These are phyloP conservation scores for Drosophila pallidifrons DNA, from an alignment of 1,140 invertebrate species.

Conservation along the genomic window DNA sequence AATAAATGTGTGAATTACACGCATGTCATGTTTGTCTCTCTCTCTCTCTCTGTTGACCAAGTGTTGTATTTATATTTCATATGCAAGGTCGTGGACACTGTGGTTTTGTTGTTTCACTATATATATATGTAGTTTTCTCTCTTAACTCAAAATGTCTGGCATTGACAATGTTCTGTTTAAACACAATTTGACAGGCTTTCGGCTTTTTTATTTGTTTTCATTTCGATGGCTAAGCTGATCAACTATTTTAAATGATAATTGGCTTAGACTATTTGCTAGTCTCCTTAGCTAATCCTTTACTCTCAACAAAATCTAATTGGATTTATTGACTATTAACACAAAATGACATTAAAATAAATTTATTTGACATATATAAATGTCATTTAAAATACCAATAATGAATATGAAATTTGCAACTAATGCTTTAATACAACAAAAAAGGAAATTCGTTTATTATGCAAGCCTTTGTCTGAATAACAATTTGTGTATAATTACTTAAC, in stretches of 20 bases:
- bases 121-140: conserved; percentile 22
- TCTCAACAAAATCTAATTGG: not conserved
- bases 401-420: too few species aligned
- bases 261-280: not conserved
- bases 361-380: not conserved
- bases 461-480: not conserved
- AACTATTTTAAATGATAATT: not conserved
- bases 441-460: not conserved
- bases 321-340: not conserved
- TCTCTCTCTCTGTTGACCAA: conserved; percentile 33
- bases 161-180: not conserved
- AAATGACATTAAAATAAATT: not conserved
- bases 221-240: not conserved
- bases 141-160: conserved; percentile 2
- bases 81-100: conserved; percentile 22
- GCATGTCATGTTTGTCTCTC: conserved; percentile 1
- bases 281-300: not conserved
- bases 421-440: too few species aligned
- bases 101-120: conserved; percentile 19
- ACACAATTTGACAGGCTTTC: not conserved
- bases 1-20: conserved; percentile 21
- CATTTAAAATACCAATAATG: too few species aligned
- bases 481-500: not conserved
- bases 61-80: conserved; percentile 53
- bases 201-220: not conserved